Percentiles rank a stretch among this genome's conserved stretches.
These are phyloP conservation scores for Mimas tiliae DNA, from an alignment of 2,888 invertebrate species.

Conservation along the genomic window DNA sequence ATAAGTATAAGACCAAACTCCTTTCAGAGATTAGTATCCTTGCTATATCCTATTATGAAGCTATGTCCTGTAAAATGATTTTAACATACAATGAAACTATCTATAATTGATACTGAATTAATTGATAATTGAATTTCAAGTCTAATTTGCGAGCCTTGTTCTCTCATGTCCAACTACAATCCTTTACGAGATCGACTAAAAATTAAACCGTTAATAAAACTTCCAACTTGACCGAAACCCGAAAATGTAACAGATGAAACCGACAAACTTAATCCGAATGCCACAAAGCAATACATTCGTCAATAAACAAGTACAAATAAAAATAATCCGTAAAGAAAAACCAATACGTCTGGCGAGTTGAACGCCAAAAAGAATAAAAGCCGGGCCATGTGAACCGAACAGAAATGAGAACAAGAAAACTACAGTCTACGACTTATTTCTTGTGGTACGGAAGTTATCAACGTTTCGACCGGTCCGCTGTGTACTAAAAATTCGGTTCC, in stretches of 20 bases:
- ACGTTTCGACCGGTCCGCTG: conserved; percentile 70
- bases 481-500: conserved; percentile 55
- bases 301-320: conserved; percentile 56
- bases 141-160: too few relatives aligned
- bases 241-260: background rate
- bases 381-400: conserved; percentile 57
- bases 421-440: conserved; percentile 68
- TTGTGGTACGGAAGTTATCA: conserved; percentile 75
- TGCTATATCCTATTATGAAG: too few relatives aligned
- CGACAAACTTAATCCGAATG: background rate
- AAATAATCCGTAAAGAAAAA: conserved; percentile 62
- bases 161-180: too few relatives aligned
- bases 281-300: conserved; percentile 30
- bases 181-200: too few relatives aligned
- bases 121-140: too few relatives aligned
- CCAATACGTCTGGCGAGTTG: conserved; percentile 58
- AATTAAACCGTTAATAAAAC: too few relatives aligned
- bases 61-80: too few relatives aligned
- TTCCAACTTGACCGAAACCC: too few relatives aligned
- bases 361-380: conserved; percentile 63
- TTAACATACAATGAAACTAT: too few relatives aligned
- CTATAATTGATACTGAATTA: background rate
- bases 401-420: conserved; percentile 66
- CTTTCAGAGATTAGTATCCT: too few relatives aligned
- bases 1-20: too few relatives aligned